Evolutionary conservation across 1,140 invertebrate species (phyloP).

Genomic region (Orchesella cincta): DNA sequence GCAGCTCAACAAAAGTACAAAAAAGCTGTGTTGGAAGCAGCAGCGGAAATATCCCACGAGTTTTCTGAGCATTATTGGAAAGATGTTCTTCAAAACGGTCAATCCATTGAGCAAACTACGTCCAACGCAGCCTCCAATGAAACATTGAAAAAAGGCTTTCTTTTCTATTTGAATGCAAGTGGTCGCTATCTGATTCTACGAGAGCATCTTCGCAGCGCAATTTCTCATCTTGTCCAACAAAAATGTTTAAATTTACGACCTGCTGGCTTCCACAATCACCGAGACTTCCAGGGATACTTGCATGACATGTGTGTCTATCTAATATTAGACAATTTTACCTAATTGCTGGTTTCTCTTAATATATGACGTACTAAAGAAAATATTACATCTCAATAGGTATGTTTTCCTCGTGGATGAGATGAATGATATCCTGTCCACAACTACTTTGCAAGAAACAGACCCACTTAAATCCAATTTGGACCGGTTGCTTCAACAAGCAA

Average conservation of each 20-base stretch:
- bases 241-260: slow-evolving; percentile 29
- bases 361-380: no score
- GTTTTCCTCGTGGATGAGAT: slow-evolving; percentile 42
- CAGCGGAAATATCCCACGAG: slow-evolving; percentile 35
- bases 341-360: no score
- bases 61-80: slow-evolving; percentile 39
- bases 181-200: slow-evolving; percentile 37
- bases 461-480: background rate
- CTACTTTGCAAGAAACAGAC: slow-evolving; percentile 18
- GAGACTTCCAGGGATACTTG: slow-evolving; percentile 29
- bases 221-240: slow-evolving; percentile 44
- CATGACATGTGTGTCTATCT: slow-evolving; percentile 39
- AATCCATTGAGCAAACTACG: background rate
- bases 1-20: slow-evolving; percentile 25
- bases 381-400: slow-evolving; percentile 24
- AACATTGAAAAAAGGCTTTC: slow-evolving; percentile 43
- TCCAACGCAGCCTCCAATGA: slow-evolving; percentile 34
- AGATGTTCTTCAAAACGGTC: background rate
- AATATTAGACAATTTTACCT: no score
- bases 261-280: slow-evolving; percentile 26
- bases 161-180: slow-evolving; percentile 42
- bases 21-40: slow-evolving; percentile 37
- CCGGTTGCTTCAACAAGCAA: slow-evolving; percentile 17
- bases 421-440: slow-evolving; percentile 35
- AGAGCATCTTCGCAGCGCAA: slow-evolving; percentile 37